Conservation (phyloP, 2,888 invertebrate species). For the Harpalus rufipes region DNA sequence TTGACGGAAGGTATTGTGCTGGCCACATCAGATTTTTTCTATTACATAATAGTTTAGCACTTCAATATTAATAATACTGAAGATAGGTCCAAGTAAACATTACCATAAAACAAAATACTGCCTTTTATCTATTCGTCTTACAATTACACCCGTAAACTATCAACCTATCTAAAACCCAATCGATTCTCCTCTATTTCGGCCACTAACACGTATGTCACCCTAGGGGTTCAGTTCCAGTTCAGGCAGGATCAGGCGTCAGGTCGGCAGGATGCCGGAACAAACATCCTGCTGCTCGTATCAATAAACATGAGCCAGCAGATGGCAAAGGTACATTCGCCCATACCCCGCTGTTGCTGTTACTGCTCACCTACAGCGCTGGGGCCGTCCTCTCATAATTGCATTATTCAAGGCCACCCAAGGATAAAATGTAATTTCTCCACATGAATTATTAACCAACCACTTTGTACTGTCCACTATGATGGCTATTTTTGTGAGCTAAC, state of each 20-base stretch:
- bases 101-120: neutral
- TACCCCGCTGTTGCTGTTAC: neutral
- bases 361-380: constrained; percentile 30
- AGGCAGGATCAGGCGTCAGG: neutral
- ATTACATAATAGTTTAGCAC: too few species aligned
- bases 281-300: constrained; percentile 32
- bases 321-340: constrained; percentile 3
- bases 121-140: neutral
- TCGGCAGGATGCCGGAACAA: neutral
- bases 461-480: constrained; percentile 38
- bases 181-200: constrained; percentile 27
- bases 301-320: constrained; percentile 32
- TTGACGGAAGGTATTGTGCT: too few species aligned
- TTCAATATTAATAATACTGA: neutral
- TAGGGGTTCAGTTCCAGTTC: neutral
- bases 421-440: constrained; percentile 44
- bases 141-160: neutral
- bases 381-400: constrained; percentile 37
- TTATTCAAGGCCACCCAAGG: constrained; percentile 42
- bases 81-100: neutral
- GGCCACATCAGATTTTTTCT: too few species aligned
- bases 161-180: neutral
- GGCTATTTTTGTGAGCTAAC: constrained; percentile 21
- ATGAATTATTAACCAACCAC: constrained; percentile 15
- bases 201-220: constrained; percentile 35